Percentiles rank a stretch among this genome's conserved stretches.
Evolutionary conservation across 1,140 invertebrate species (phyloP).

Genomic region (Sarcophaga bullata): DNA sequence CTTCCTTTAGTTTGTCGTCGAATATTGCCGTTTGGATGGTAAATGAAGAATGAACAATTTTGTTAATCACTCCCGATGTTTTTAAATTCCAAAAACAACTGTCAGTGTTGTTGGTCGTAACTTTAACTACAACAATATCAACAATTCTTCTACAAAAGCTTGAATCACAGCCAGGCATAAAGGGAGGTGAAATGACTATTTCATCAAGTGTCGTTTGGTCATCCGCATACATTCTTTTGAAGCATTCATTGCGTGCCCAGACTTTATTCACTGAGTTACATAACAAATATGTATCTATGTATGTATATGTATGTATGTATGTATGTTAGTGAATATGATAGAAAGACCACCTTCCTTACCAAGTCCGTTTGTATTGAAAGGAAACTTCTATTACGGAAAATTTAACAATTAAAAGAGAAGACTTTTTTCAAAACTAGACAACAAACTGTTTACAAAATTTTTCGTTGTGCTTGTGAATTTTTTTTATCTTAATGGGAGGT

Average conservation of each 20-base stretch:
- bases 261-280: background rate
- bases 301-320: too few relatives aligned
- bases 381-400: constrained; percentile 34
- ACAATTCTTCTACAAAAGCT: background rate
- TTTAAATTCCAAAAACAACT: constrained; percentile 16
- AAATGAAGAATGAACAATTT: background rate
- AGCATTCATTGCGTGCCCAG: constrained; percentile 16
- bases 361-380: background rate
- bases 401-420: constrained; percentile 33
- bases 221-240: constrained; percentile 25
- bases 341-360: background rate
- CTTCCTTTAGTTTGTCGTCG: too few relatives aligned
- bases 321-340: background rate
- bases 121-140: constrained; percentile 5
- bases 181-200: background rate
- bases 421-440: constrained; percentile 15
- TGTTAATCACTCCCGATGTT: background rate
- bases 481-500: too few relatives aligned
- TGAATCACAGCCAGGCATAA: background rate
- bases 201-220: constrained; percentile 32
- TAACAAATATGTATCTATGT: background rate
- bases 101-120: constrained; percentile 12
- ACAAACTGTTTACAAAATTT: background rate
- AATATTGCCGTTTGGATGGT: background rate
- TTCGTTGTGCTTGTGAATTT: background rate